Base-by-base conservation (phyloP, 1,140 invertebrate genomes). In the Halictus rubicundus region DNA sequence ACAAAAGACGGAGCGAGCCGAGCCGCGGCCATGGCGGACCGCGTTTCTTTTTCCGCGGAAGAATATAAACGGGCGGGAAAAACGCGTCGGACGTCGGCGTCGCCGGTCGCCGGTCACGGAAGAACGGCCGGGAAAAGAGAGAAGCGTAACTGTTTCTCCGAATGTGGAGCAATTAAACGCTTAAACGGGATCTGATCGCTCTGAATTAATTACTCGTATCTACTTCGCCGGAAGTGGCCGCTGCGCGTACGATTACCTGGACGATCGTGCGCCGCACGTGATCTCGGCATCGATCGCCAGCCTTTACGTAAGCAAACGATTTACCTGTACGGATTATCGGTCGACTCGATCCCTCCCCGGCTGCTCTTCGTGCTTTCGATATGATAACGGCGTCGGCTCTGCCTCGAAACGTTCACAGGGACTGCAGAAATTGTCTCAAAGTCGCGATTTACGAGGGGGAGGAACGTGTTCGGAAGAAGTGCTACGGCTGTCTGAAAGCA, bases 81-180 rank as follows among this genome's bases (percentile, higher is more conserved):
- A 14, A 52, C 14, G 14, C 14, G 14, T 52, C 4, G 5, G 0
- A 52, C 21, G 3, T 8, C 6, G 52, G 21, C 54, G 21, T 7
- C 12, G 21, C 19, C 19, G 46, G 21, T 7, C 12, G 21, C 19
- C 19, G 46, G 19, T 21, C 49, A 5, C 49, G 27, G 14, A 25
- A 19, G 23, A 49, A 9, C 42, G 5, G 5, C 21, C 16, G n/a
- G 23, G 25, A 32, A 49, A 27, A 54, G 49, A 16, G n/a, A 54
- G 66, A 37, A 6, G 8, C 37, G 25, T 64, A 78, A 78, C 76
- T 64, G 60, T 78, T 78, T 37, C 68, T 9, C 16, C 76, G 60
- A 72, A 78, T 78, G 42, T 78, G 68, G 76, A 78, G 68, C 76
- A 78, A 78, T 78, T 78, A 72, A 71, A 72, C 68, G 60, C 37